Base-by-base conservation (phyloP, 2,888 invertebrate genomes). In the Dermolepida albohirtum region DNA sequence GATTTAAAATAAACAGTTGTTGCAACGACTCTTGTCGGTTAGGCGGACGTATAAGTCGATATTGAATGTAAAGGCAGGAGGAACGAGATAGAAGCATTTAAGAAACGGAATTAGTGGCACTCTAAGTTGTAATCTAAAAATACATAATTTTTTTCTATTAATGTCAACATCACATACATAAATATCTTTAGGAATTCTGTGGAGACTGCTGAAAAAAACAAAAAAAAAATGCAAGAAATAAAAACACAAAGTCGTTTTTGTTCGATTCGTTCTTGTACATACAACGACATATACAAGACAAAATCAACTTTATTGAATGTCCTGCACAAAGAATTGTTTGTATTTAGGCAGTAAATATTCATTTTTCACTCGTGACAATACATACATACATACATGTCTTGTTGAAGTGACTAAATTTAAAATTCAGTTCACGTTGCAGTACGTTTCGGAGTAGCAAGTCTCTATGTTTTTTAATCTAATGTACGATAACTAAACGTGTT, bases 201-300 rank as follows among this genome's bases (percentile, higher is more conserved):
- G 40, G 41, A 40, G 34, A 34, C 34, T 34, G 34, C 1, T 34
- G 2, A 34, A n/a, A 12, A 43, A 27, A 16, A 16, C 29, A 47
- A 43, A 57, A 5, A 47, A n/a, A 62, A 62, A 47, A 62, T 62
- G 59, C 59, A 52, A 12, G 59, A 34, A 17, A 62, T n/a, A 62
- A 62, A 47, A 62, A 62, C 47, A 16, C 16, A 17, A 17, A 22
- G 12, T 11, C 10, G 34, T 62, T 62, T 62, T 49, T 62, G 6
- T 14, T 14, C 34, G 29, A 29, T 49, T 5, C 12, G 10, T 12
- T 44, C 47, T 8, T 27, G 16, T 34, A n/a, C 16, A 41, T 27
- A 6, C 10, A 49, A 22, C 22, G 5, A 6, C 10, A 7, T 10
- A 8, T 43, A 27, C 17, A 43, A 57, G 12, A 12, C 12, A n/a